phyloP scores from a whole-genome alignment of 2,113 vertebrate genomes.

The Myodes glareolus region DNA sequence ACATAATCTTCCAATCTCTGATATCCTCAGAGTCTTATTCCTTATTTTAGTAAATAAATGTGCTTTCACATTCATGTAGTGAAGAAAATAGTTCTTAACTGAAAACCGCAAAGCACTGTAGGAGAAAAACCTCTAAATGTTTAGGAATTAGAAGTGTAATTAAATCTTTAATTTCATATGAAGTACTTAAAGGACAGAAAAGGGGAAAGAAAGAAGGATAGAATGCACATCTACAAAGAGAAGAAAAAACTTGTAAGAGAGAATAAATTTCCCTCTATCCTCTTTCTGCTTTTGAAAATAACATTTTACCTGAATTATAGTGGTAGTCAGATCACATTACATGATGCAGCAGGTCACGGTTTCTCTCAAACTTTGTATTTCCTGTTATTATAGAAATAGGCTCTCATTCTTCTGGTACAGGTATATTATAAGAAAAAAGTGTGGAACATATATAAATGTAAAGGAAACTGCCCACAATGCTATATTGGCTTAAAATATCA shows the following conservation, averaged over 20 bases:
- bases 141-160: constrained; percentile 17
- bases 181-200: neutral
- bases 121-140: neutral
- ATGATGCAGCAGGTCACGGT: neutral
- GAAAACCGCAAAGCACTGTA: neutral
- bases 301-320: neutral
- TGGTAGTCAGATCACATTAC: neutral
- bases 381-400: neutral
- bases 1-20: neutral
- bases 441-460: neutral
- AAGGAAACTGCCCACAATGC: neutral
- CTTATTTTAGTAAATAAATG: neutral
- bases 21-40: neutral
- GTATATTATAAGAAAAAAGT: neutral
- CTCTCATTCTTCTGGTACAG: neutral
- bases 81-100: neutral
- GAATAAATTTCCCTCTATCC: neutral
- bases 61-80: neutral
- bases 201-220: neutral
- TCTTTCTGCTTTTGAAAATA: neutral
- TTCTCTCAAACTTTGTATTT: neutral
- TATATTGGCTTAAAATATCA: neutral
- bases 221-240: too few relatives aligned
- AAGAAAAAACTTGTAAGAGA: neutral
- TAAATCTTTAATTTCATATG: constrained; percentile 29